Evolutionary conservation across 2,113 vertebrate genomes (phyloP), one percentile per base, ranked within the genome.

Genomic region (Cygnus atratus): DNA sequence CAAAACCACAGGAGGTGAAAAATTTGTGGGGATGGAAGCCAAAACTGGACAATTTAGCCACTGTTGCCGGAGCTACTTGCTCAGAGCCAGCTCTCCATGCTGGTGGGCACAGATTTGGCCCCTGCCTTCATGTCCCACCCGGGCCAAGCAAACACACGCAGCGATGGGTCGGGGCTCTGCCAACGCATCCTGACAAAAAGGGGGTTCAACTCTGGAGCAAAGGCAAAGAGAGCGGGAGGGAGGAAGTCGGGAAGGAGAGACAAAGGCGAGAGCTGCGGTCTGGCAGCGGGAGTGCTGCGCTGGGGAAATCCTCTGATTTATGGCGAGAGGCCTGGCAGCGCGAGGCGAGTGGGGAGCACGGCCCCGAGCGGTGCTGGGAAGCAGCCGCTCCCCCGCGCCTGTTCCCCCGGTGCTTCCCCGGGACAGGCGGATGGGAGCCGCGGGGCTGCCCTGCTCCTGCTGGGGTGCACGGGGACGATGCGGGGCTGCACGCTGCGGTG

Each of bases 91-190:
- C 48, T 28, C 46, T 35, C 57, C 6, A 3, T n/a, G 52, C 39
- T 1, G 1, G 39, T n/a, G 66, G 88, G 31, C 55, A 62, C 3
- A 4, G 48, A 46, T 84, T 62, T 1, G 2, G 31, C 50, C n/a
- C 35, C 68, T 65, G 54, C 55, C 50, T 44, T 43, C 41, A 2
- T 44, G 50, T 61, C 25, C 75, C 72, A 77, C n/a, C n/a, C 28
- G 11, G 31, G 33, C 73, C 0, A 0, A 25, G 65, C 85, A 71
- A 15, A 52, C 11, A 11, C 52, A 12, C 0, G 0, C 41, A 5
- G 41, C 1, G 6, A 24, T 3, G 31, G 79, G 48, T 3, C 10
- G 2, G 54, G 17, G 41, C 68, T 86, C 35, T 48, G 79, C 59
- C 33, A 63, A 70, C 0, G 0, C 25, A 33, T 26, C 31, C 41